Conservation (phyloP, 2,888 invertebrate species). For the Lymantria dispar region DNA sequence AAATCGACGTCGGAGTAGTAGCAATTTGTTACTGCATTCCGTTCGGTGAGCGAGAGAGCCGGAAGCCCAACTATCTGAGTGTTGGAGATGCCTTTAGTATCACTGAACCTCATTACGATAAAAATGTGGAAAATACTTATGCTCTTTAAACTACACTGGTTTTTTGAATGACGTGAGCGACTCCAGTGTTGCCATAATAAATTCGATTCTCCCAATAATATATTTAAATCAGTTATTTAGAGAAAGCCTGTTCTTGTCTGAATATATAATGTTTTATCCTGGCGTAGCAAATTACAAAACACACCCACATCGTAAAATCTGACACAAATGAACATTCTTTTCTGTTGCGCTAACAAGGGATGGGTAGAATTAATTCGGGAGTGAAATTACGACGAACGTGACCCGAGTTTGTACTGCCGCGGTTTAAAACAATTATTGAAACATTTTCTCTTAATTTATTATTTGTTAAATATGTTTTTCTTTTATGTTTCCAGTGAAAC, state of each 20-base stretch:
- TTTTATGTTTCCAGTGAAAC: no score
- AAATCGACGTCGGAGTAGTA: no score
- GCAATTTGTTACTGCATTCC: no score
- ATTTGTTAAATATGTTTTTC: conserved; percentile 2
- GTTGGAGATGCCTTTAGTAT: no score
- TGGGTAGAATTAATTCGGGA: conserved; percentile 16
- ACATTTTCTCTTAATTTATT: conserved; percentile 5
- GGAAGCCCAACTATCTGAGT: no score
- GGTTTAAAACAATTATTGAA: conserved; percentile 11
- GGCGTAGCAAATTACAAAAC: conserved; percentile 7
- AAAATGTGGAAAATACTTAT: no score
- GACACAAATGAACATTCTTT: conserved; percentile 19
- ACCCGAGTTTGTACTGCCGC: conserved; percentile 6
- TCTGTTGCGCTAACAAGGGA: conserved; percentile 13
- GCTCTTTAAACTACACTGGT: no score
- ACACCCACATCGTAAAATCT: conserved; percentile 11
- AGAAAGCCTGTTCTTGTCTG: background rate
- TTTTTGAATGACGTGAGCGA: no score
- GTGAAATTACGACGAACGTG: conserved; percentile 16
- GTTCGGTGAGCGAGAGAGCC: no score
- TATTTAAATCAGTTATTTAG: background rate
- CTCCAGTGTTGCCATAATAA: no score
- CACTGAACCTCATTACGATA: no score
- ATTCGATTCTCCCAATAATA: no score
- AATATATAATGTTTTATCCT: background rate